phyloP scores from a whole-genome alignment of 2,113 vertebrate genomes.

The Hemiscyllium ocellatum region DNA sequence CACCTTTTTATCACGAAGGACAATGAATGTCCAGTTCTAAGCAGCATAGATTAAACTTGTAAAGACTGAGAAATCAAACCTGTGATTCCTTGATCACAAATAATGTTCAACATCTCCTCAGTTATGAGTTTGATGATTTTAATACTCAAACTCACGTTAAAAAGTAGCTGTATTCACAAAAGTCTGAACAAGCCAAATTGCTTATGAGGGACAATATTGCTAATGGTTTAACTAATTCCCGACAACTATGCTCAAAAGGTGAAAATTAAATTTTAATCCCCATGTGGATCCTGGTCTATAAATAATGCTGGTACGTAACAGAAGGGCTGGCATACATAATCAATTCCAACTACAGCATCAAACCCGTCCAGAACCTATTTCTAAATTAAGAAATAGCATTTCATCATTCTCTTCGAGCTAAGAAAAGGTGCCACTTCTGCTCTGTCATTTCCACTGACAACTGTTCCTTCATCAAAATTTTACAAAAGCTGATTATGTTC shows the following conservation, averaged over 20 bases:
- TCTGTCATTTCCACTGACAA: background rate
- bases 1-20: no score
- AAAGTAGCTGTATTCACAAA: background rate
- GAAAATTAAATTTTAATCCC: slow-evolving; percentile 22
- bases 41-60: background rate
- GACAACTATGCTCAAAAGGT: background rate
- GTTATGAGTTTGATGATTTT: background rate
- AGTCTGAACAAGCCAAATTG: background rate
- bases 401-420: background rate
- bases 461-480: slow-evolving; percentile 32
- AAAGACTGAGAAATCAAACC: background rate
- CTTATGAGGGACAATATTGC: background rate
- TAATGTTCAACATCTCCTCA: background rate
- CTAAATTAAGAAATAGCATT: background rate
- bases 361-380: background rate
- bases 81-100: background rate
- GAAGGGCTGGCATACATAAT: background rate
- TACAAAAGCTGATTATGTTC: background rate
- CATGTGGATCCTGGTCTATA: background rate
- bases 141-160: background rate
- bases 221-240: background rate
- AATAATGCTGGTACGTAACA: background rate
- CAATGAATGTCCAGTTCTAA: background rate
- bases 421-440: background rate
- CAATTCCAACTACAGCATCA: slow-evolving; percentile 16